These are phyloP conservation scores for Notamacropus eugenii DNA, from an alignment of 2,797 vertebrate genomes.

Conservation along the genomic window DNA sequence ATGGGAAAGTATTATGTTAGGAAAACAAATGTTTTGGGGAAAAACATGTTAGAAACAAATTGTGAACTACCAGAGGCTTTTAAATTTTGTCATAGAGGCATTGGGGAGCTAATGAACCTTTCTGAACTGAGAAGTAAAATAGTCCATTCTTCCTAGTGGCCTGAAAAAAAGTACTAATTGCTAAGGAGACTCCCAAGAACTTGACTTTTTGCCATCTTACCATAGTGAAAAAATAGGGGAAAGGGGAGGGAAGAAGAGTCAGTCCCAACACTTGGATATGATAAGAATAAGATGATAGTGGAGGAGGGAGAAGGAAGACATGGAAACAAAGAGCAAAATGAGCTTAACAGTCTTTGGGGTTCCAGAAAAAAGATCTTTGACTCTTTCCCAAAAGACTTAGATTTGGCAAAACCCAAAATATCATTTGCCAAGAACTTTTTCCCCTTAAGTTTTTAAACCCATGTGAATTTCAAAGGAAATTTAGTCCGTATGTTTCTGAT, in stretches of 20 bases:
- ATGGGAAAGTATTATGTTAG: neutral
- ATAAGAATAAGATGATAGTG: neutral
- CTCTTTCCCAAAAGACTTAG: conserved; percentile 63
- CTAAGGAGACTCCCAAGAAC: neutral
- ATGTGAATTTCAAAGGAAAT: conserved; percentile 78
- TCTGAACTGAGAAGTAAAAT: neutral
- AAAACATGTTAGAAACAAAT: neutral
- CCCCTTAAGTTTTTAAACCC: conserved; percentile 76
- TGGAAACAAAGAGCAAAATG: neutral
- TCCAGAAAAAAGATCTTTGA: conserved; percentile 29
- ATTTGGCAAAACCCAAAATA: conserved; percentile 69
- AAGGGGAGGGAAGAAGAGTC: neutral
- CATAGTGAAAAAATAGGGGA: neutral
- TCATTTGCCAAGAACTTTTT: conserved; percentile 72
- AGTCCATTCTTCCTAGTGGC: neutral
- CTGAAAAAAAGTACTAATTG: neutral
- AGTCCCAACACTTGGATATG: neutral
- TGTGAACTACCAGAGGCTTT: neutral
- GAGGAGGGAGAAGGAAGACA: neutral
- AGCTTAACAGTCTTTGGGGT: neutral
- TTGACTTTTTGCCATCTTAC: neutral
- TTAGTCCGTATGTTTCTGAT: conserved; percentile 78
- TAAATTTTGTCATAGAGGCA: neutral
- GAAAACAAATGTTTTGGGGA: too few species aligned
- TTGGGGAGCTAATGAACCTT: neutral